phyloP scores from a whole-genome alignment of 2,797 vertebrate species.

The Astyanax mexicanus region DNA sequence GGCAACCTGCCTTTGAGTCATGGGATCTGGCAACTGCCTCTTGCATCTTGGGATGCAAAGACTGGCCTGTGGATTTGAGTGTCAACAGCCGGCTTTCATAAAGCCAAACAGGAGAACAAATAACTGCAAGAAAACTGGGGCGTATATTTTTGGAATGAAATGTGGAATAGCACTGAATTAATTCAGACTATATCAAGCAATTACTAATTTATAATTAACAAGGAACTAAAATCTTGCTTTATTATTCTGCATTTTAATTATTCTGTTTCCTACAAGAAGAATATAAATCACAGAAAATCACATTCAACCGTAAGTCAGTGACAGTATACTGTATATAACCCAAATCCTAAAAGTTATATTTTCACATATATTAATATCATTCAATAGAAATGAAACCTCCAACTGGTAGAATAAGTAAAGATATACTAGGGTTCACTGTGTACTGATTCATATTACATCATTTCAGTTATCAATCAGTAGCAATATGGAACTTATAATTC shows the following conservation, averaged over 20 bases:
- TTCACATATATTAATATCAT: neutral
- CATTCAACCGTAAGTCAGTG: too few relatives aligned
- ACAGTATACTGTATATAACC: too few relatives aligned
- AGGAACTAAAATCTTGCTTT: neutral
- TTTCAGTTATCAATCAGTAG: too few relatives aligned
- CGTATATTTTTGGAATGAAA: neutral
- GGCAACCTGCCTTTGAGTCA: conserved; percentile 58
- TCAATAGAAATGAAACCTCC: neutral
- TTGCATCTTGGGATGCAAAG: conserved; percentile 59
- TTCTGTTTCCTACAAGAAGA: too few relatives aligned
- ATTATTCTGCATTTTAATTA: too few relatives aligned
- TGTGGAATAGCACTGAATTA: neutral
- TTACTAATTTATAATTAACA: neutral
- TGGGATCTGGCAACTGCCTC: conserved; percentile 55
- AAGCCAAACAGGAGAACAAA: conserved; percentile 1
- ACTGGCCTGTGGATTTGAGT: conserved; percentile 43
- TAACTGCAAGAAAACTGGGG: neutral
- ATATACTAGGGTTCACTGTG: neutral
- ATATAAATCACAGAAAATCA: too few relatives aligned
- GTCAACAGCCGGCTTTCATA: conserved; percentile 73
- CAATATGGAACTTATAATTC: neutral
- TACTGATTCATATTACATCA: too few relatives aligned
- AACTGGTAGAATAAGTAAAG: neutral
- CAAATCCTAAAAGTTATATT: neutral
- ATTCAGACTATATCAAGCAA: neutral